Conservation (phyloP, 1,140 invertebrate species). For the Drosophila sp. region DNA sequence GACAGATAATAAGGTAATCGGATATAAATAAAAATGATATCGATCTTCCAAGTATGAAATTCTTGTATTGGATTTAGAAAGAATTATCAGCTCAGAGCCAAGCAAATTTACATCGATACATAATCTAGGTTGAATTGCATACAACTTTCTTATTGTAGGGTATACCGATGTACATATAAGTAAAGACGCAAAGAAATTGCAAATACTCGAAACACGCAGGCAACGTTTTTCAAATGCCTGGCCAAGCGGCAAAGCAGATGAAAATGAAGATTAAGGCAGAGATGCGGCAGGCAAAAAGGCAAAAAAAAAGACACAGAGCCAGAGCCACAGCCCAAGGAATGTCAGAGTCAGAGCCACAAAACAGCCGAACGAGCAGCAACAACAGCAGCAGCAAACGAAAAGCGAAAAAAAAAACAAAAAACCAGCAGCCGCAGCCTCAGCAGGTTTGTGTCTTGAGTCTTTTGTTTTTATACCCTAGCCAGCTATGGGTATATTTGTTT, state of each 20-base stretch:
- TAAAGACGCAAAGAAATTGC: conserved; percentile 32
- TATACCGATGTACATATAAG: not conserved
- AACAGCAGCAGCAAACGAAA: conserved; percentile 16
- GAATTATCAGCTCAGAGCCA: too few relatives aligned
- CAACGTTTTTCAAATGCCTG: conserved; percentile 77
- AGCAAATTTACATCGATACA: too few relatives aligned
- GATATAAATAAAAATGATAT: too few relatives aligned
- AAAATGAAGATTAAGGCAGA: not conserved
- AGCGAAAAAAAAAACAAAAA: conserved; percentile 14
- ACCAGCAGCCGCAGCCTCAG: conserved; percentile 25
- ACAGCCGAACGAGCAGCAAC: conserved; percentile 13
- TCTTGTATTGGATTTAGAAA: too few relatives aligned
- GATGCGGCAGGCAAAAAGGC: not conserved
- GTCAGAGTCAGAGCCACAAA: conserved; percentile 28
- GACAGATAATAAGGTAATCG: too few relatives aligned
- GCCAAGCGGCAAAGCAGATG: conserved; percentile 4
- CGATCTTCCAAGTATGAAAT: too few relatives aligned
- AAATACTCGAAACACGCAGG: conserved; percentile 72
- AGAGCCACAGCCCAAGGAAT: conserved; percentile 45
- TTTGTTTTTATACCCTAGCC: conserved; percentile 55
- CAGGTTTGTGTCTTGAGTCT: conserved; percentile 78
- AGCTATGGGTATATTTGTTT: not conserved
- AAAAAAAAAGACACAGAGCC: not conserved
- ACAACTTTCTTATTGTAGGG: not conserved
- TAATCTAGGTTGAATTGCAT: not conserved